Evolutionary conservation across 2,797 vertebrate genomes (phyloP).

Genomic region (Rhynchotus rufescens): DNA sequence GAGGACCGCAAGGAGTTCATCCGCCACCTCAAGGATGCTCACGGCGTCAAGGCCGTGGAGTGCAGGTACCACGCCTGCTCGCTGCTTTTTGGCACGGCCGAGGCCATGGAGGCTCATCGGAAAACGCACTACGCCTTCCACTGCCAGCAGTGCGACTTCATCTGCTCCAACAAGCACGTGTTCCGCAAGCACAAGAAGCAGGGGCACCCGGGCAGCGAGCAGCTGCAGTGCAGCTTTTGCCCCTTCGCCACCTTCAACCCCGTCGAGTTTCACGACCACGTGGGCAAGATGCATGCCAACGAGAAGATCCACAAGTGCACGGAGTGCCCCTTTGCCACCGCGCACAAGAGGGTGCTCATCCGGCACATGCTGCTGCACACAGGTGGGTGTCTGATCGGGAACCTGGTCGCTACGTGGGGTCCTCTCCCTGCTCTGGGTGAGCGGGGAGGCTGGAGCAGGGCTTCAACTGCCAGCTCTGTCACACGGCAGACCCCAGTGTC

Average conservation of each 20-base stretch:
- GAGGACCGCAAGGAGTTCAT: conserved; percentile 86
- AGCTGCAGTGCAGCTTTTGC: conserved; percentile 91
- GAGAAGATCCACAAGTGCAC: conserved; percentile 95
- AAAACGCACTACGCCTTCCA: conserved; percentile 94
- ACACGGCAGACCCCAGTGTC: background rate
- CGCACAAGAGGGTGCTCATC: conserved; percentile 93
- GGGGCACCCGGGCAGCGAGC: conserved; percentile 88
- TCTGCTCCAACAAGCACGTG: conserved; percentile 92
- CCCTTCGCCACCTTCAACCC: conserved; percentile 92
- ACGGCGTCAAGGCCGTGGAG: conserved; percentile 83
- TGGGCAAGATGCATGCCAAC: conserved; percentile 92
- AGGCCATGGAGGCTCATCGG: conserved; percentile 91
- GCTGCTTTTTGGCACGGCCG: conserved; percentile 82
- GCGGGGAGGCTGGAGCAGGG: background rate
- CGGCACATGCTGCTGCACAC: conserved; percentile 93
- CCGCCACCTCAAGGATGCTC: conserved; percentile 84
- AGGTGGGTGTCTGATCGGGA: conserved; percentile 78
- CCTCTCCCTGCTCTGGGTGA: background rate
- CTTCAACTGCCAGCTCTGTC: background rate
- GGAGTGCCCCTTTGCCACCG: conserved; percentile 91
- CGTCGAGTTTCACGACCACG: conserved; percentile 90
- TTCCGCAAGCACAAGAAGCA: conserved; percentile 92
- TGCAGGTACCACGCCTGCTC: conserved; percentile 92
- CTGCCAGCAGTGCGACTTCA: conserved; percentile 93
- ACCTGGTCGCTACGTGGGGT: background rate